Evolutionary conservation across 2,113 vertebrate genomes (phyloP).

Genomic region (Dolichallabes microphthalmus): DNA sequence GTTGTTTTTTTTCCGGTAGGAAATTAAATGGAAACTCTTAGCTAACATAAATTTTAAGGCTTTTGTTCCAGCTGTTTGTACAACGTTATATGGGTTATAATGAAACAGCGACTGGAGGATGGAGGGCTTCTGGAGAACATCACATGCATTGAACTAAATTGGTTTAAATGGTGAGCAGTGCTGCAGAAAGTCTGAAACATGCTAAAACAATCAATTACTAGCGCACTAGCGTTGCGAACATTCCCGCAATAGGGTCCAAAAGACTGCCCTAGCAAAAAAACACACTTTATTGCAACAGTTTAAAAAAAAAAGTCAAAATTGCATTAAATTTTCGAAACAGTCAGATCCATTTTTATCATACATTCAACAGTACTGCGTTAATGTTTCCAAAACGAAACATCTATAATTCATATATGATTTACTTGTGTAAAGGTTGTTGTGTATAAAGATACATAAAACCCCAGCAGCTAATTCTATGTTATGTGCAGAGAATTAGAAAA

Average conservation of each 20-base stretch:
- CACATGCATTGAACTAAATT: slow-evolving; percentile 43
- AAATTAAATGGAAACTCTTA: not conserved
- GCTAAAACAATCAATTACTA: slow-evolving; percentile 2
- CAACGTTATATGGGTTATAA: not conserved
- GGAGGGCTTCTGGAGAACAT: slow-evolving; percentile 37
- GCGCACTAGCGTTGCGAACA: not conserved
- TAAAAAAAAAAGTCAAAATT: not conserved
- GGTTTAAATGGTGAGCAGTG: slow-evolving; percentile 43
- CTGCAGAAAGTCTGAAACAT: slow-evolving; percentile 53
- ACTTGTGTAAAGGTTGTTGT: not conserved
- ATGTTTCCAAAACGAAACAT: not conserved
- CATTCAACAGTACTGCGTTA: not conserved
- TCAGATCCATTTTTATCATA: not conserved
- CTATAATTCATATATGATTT: not conserved
- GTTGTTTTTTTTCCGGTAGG: not conserved
- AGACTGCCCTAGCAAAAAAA: not conserved
- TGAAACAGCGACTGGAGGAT: slow-evolving; percentile 14
- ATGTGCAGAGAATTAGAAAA: not conserved
- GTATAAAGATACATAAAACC: not conserved
- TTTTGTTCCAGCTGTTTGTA: not conserved
- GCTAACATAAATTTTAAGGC: not conserved
- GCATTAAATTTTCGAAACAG: not conserved
- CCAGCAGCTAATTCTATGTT: not conserved
- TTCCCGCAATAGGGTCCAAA: slow-evolving; percentile 34
- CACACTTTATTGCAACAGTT: slow-evolving; percentile 6